These are phyloP conservation scores for Chloroclystis v-ata DNA, from an alignment of 2,888 invertebrate genomes.

Conservation along the genomic window DNA sequence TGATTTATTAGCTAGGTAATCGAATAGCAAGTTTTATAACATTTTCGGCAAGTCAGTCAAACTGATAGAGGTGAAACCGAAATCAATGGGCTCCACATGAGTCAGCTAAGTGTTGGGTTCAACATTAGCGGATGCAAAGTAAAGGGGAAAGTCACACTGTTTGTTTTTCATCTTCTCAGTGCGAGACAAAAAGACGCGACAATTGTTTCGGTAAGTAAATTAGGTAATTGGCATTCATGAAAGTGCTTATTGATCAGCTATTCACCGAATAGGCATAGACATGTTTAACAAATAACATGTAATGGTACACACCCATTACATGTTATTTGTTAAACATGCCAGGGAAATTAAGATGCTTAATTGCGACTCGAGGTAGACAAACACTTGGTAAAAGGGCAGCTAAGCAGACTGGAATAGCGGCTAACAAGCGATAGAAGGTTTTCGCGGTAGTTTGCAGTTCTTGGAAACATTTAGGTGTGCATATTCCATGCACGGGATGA, in stretches of 20 bases:
- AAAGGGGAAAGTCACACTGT: constrained; percentile 74
- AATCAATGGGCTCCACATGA: constrained; percentile 60
- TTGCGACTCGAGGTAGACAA: too few relatives aligned
- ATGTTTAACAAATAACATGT: too few relatives aligned
- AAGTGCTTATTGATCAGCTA: too few relatives aligned
- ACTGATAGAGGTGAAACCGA: constrained; percentile 67
- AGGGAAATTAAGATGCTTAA: too few relatives aligned
- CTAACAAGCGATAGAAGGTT: too few relatives aligned
- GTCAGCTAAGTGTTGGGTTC: constrained; percentile 63
- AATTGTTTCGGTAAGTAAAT: constrained; percentile 30
- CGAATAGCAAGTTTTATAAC: neutral
- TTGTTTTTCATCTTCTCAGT: constrained; percentile 65
- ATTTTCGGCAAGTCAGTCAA: constrained; percentile 51
- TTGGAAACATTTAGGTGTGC: too few relatives aligned
- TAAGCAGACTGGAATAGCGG: too few relatives aligned
- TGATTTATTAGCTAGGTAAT: neutral
- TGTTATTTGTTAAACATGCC: too few relatives aligned
- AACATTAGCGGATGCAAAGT: constrained; percentile 67
- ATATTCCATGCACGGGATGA: neutral
- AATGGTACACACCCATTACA: too few relatives aligned
- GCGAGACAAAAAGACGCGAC: constrained; percentile 48
- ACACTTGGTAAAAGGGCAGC: too few relatives aligned
- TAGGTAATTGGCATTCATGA: constrained; percentile 23
- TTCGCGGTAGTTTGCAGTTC: too few relatives aligned
- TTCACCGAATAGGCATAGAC: too few relatives aligned